Evolutionary conservation across 2,888 invertebrate species (phyloP), one percentile per base, ranked within the genome.

Genomic region (Spialia ferax): DNA sequence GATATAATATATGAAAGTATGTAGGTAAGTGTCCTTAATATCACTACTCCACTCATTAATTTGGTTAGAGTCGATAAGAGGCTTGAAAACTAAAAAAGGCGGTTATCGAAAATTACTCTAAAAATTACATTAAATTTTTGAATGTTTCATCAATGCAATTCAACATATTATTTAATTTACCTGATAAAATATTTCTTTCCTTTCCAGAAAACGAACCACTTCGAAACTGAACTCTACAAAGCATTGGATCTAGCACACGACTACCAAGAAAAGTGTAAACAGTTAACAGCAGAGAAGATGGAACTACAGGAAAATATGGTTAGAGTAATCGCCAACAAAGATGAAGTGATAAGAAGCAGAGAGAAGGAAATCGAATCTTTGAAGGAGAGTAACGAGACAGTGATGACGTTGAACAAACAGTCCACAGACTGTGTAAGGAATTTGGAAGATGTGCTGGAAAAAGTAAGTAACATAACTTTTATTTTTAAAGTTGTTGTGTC

Each of bases 221-320:
- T 95, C 74, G 97, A 97, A 87, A 93, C 94, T 6, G 97, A 97
- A 87, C 87, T 97, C 1, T 95, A 96, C 32, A 96, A 96, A 87
- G 95, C 96, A 0, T 84, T 97, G 52, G 95, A 95, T 75, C 81
- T 97, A 45, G 96, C 96, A 0, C 95, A 96, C 35, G 95, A 95
- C 72, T 96, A 95, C 77, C 95, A 96, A 81, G 95, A 95, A 23
- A 96, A 96, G 82, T 94, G 94, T 69, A 95, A 95, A 67, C 87
- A 88, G 48, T 74, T 96, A 0, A 94, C 95, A 63, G 71, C 79
- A 0, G 95, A 95, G 69, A 89, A 94, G 65, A 84, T 86, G 10
- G 85, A 87, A 35, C 68, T 88, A 0, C 80, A 88, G 71, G 81
- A 82, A 2, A 88, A 91, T 57, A 79, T 94, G 60, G 92, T 94